These are phyloP conservation scores for Turritopsis rubra DNA, from an alignment of 30 jellyfish, hydroid and myxozoan genomes.

Conservation along the genomic window DNA sequence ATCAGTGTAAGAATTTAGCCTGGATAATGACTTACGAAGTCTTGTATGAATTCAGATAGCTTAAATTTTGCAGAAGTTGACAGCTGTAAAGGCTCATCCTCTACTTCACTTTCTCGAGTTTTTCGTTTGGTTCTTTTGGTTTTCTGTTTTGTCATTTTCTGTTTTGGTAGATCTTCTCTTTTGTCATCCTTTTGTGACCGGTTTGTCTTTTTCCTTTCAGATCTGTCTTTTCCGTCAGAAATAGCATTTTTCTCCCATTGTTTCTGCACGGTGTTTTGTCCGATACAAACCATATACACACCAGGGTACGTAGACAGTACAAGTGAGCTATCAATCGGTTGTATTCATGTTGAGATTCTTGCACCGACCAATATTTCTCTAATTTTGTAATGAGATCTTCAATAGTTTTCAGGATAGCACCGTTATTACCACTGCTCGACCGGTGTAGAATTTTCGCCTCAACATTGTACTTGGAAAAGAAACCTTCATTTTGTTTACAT, in stretches of 20 bases:
- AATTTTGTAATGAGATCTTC: constrained; percentile 1
- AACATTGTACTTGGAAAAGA: constrained; percentile 14
- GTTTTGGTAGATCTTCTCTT: background rate
- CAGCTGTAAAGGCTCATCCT: background rate
- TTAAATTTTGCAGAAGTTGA: background rate
- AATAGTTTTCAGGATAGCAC: background rate
- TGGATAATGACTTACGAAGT: background rate
- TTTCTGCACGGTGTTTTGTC: background rate
- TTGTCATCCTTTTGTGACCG: background rate
- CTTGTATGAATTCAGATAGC: background rate
- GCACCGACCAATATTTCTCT: background rate
- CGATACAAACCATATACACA: constrained; percentile 13
- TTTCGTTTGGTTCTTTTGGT: background rate
- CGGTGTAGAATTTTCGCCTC: constrained; percentile 17
- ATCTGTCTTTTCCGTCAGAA: background rate
- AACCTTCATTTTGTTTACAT: no score
- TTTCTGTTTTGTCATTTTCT: background rate
- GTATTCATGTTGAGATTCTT: constrained; percentile 9
- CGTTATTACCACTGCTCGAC: no score
- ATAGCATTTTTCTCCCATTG: background rate
- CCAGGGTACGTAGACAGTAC: constrained; percentile 21
- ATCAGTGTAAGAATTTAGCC: constrained; percentile 19
- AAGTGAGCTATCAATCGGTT: constrained; percentile 22
- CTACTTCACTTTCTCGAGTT: background rate
- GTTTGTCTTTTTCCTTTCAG: background rate